Base-by-base conservation (phyloP, 1,140 invertebrate species). In the Achatina immaculata region DNA sequence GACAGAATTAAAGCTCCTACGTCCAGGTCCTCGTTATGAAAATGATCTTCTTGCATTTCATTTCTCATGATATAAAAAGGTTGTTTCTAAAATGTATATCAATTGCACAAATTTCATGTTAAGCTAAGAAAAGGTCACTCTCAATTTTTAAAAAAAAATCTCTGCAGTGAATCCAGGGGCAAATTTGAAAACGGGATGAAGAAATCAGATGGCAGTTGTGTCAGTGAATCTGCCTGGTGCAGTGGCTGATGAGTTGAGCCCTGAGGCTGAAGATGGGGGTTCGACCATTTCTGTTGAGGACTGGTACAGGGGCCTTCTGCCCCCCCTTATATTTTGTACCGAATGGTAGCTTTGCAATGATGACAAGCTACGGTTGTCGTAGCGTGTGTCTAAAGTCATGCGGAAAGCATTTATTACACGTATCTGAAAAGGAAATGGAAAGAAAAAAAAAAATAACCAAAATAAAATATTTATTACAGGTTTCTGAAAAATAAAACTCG, bases 321-420 rank as follows among this genome's bases (percentile, higher is more conserved):
- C 71, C 74, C 48, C 77, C 80, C 75, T 83, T 81, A 83, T 80
- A 81, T 84, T 87, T 83, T 88, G 87, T 69, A 90, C 82, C 58
- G 90, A 90, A 81, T 90, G 89, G 85, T 85, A 86, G 84, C 90
- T 91, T 83, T 90, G 88, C 48, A 90, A 83, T 71, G 90, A 91
- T 48, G 89, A 87, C 80, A 91, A 83, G 85, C 90, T 90, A 88
- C 84, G 88, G 78, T 86, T 90, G 86, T 98, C 97, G 91, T 96
- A 96, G 90, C 96, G 95, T 92, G 96, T 94, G 94, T 99, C 97
- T 93, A 98, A 94, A 92, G 96, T 97, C 94, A 98, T 97, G 92
- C 97, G 96, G 94, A 99, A 99, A 93, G 97, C 97, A 94, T 99
- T 98, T 93, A 98, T 97, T 94, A 98, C 97, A 94, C 97, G 96